Evolutionary conservation across 2,888 invertebrate genomes (phyloP).

Genomic region (Carcina quercana): DNA sequence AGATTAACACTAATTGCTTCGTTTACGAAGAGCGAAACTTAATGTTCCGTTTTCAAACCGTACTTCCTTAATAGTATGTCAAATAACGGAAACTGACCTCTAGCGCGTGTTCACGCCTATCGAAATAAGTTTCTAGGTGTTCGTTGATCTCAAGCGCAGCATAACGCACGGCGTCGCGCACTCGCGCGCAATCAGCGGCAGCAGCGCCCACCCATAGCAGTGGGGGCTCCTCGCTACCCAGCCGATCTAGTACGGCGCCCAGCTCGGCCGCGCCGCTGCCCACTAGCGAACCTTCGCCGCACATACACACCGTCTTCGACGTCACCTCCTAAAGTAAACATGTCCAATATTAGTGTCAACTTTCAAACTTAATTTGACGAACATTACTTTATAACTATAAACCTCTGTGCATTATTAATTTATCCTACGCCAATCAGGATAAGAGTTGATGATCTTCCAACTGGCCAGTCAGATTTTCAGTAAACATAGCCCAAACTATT

Average conservation of each 20-base stretch:
- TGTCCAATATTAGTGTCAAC: no score
- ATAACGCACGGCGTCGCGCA: slow-evolving; percentile 89
- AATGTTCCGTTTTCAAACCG: no score
- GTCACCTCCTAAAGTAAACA: slow-evolving; percentile 93
- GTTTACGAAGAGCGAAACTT: no score
- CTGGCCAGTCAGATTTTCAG: no score
- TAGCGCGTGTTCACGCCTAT: slow-evolving; percentile 90
- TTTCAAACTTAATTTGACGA: no score
- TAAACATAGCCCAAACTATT: no score
- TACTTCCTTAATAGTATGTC: no score
- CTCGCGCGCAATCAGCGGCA: slow-evolving; percentile 79
- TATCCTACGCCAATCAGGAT: no score
- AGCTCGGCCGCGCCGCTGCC: slow-evolving; percentile 36
- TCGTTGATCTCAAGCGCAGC: slow-evolving; percentile 95
- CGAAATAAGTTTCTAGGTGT: slow-evolving; percentile 95
- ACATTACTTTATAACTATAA: no score
- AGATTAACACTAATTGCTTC: no score
- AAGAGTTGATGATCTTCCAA: no score
- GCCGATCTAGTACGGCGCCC: slow-evolving; percentile 75
- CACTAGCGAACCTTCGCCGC: slow-evolving; percentile 33
- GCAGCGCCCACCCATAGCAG: slow-evolving; percentile 89
- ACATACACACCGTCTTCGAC: slow-evolving; percentile 76
- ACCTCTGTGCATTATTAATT: no score
- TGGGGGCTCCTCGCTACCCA: slow-evolving; percentile 84
- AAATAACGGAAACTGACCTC: slow-evolving; percentile 79